Base-by-base conservation (phyloP, 53 echinoderm and acorn worm species). In the Glandiceps talaboti region DNA sequence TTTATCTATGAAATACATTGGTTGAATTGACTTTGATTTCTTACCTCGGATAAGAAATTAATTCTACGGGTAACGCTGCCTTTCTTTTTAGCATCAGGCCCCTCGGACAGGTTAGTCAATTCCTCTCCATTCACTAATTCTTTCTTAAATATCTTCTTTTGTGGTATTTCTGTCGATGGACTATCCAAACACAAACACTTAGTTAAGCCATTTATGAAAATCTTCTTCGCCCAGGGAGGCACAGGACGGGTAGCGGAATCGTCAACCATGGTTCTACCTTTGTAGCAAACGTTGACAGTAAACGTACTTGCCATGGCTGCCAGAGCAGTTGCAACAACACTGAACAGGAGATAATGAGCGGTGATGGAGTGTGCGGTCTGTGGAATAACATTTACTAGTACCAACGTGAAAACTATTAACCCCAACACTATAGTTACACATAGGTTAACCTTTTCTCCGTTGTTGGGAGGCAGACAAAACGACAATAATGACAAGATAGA, bases 341-440 rank as follows among this genome's bases (percentile, higher is more conserved):
- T 45, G 64, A 45, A 45, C 6, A 45, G 64, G 64, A 45, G 64
- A 20, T 45, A 45, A 45, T 45, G 64, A 6, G 6, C 64, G 6
- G 64, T 45, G 64, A 45, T 45, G 64, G 64, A 45, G 64, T 45
- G 64, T 45, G 64, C 64, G 64, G 64, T 45, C 64, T 45, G 64
- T 45, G 64, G 64, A 12, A 45, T 45, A 20, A 45, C 64, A 20
- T 45, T 45, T 20, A 45, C 64, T 45, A 45, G 20, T 20, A 45
- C 64, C 64, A 45, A 45, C 6, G 64, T 45, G 64, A 45, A 45
- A 20, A 45, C 64, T 6, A 45, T 45, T 20, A 45, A 20, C 6
- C 64, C 64, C 20, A 45, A 20, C 6, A 45, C 64, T 45, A 45
- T 45, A 45, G 64, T 45, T 20, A 45, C 64, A 20, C 64, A 45